Percentiles rank a stretch among this genome's conserved stretches.
These are phyloP conservation scores for Uropsilus gracilis DNA, from an alignment of 2,113 vertebrate species.

Conservation along the genomic window DNA sequence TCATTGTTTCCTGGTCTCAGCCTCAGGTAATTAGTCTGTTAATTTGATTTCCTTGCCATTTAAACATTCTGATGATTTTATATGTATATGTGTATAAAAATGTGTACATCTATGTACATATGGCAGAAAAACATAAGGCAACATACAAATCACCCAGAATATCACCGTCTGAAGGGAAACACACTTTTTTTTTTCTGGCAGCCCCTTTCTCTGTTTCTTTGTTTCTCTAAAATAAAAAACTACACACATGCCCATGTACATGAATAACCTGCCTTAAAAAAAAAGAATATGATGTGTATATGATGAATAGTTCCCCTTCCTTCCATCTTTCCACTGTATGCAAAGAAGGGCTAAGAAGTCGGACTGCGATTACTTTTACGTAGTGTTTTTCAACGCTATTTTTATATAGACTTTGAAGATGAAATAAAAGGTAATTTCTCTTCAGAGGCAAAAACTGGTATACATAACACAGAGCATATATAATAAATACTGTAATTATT, in stretches of 20 bases:
- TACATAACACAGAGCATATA: not conserved
- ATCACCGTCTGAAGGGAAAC: not conserved
- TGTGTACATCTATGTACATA: not conserved
- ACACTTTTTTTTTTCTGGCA: not conserved
- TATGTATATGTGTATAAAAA: not conserved
- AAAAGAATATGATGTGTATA: not conserved
- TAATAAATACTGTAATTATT: not conserved
- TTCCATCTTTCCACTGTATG: not conserved
- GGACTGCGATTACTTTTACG: not conserved
- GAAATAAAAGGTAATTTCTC: not conserved
- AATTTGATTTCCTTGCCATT: not conserved
- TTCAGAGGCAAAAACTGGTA: not conserved
- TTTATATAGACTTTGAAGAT: not conserved
- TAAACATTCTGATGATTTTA: not conserved
- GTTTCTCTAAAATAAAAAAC: conserved; percentile 21
- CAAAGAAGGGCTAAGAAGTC: not conserved
- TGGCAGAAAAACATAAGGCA: not conserved
- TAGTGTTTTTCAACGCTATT: not conserved
- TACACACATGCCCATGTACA: not conserved
- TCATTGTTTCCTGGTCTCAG: not conserved
- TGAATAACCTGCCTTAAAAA: not conserved
- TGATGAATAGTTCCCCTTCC: not conserved
- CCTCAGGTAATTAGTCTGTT: not conserved
- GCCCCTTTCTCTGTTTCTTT: not conserved
- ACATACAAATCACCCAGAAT: not conserved